Conservation (phyloP, 2,888 invertebrate species). For the Leucophora obtusa region DNA sequence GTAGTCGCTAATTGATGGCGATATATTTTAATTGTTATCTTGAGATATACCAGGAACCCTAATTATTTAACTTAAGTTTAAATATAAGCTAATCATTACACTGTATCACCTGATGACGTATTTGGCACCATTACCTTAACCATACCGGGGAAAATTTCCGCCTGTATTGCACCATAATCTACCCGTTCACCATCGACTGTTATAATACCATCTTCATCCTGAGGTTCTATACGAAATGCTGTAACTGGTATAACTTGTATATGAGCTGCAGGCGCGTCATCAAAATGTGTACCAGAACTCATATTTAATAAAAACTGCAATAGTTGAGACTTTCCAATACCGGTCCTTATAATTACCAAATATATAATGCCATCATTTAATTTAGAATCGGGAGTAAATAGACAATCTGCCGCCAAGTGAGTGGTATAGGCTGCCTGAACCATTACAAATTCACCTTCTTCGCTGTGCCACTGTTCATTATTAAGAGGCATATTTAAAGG, state of each 20-base stretch:
- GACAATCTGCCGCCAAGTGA: slow-evolving; percentile 90
- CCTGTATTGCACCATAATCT: slow-evolving; percentile 92
- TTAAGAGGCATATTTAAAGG: slow-evolving; percentile 86
- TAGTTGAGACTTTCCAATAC: slow-evolving; percentile 87
- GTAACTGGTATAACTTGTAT: slow-evolving; percentile 89
- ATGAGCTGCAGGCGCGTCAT: slow-evolving; percentile 84
- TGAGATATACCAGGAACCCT: too few species aligned
- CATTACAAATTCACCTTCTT: slow-evolving; percentile 87
- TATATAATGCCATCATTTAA: slow-evolving; percentile 95
- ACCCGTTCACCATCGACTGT: slow-evolving; percentile 96
- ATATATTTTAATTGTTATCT: too few species aligned
- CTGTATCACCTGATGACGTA: slow-evolving; percentile 59
- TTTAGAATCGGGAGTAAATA: slow-evolving; percentile 91
- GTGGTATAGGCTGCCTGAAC: slow-evolving; percentile 94
- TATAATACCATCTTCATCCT: slow-evolving; percentile 85
- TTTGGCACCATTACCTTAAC: slow-evolving; percentile 85
- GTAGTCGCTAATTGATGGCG: too few species aligned
- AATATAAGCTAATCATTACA: not conserved
- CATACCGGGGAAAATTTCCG: slow-evolving; percentile 88
- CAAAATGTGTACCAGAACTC: slow-evolving; percentile 89
- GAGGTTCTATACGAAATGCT: slow-evolving; percentile 94
- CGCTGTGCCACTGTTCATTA: slow-evolving; percentile 82
- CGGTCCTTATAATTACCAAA: slow-evolving; percentile 90
- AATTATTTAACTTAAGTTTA: too few species aligned
- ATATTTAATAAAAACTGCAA: slow-evolving; percentile 88